Evolutionary conservation across 2,888 invertebrate species (phyloP).

Genomic region (Ariolimax columbianus): DNA sequence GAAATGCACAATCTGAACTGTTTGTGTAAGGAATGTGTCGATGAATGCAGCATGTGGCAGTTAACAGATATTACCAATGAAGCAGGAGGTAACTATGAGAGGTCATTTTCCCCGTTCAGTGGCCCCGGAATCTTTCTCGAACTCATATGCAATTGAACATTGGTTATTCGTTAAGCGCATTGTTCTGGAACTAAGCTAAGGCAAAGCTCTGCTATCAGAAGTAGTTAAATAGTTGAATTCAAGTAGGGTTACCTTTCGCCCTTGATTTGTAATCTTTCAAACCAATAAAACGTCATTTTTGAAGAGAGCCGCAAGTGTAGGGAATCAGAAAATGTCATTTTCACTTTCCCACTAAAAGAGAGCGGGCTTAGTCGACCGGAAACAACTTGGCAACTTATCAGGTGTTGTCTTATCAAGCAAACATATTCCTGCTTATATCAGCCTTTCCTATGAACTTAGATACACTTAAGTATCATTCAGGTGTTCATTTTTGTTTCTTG

Average conservation of each 20-base stretch:
- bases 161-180: too few relatives aligned
- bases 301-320: not conserved
- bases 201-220: too few relatives aligned
- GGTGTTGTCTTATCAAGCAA: constrained; percentile 1
- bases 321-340: constrained; percentile 4
- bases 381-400: not conserved
- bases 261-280: not conserved
- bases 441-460: not conserved
- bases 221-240: not conserved
- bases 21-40: too few relatives aligned
- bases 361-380: not conserved
- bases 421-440: not conserved
- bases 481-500: not conserved
- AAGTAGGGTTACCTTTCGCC: not conserved
- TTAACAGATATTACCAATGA: not conserved
- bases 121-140: not conserved
- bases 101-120: not conserved
- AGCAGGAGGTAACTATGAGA: not conserved
- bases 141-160: not conserved
- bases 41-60: too few relatives aligned
- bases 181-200: not conserved
- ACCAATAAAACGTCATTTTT: not conserved
- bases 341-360: not conserved
- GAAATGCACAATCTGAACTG: too few relatives aligned
- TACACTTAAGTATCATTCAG: not conserved